Conservation (phyloP, 2,888 invertebrate species). For the Teleiodes luculella region DNA sequence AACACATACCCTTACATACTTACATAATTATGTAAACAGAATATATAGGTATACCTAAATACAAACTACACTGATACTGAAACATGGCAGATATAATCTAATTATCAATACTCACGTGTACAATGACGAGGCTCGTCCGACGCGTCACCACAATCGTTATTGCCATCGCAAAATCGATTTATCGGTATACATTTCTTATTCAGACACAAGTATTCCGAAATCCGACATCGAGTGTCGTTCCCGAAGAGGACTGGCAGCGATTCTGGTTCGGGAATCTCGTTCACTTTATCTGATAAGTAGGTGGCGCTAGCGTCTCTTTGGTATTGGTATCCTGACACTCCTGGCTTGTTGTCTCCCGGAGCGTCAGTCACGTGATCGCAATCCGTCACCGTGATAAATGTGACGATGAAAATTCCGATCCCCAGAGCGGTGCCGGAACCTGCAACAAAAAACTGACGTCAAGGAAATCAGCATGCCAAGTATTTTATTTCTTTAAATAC, state of each 20-base stretch:
- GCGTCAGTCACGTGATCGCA: conserved; percentile 54
- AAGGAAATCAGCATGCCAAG: not conserved
- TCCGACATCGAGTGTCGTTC: conserved; percentile 77
- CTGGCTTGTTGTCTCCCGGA: conserved; percentile 28
- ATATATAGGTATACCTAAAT: too few species aligned
- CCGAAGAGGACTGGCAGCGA: conserved; percentile 63
- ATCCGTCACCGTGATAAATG: conserved; percentile 48
- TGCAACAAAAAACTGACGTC: conserved; percentile 49
- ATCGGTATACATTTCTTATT: conserved; percentile 83
- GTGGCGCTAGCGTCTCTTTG: conserved; percentile 45
- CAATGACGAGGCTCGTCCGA: conserved; percentile 90
- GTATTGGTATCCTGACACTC: too few species aligned
- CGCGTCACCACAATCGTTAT: conserved; percentile 88
- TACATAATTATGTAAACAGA: too few species aligned
- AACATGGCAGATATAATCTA: too few species aligned
- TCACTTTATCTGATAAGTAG: conserved; percentile 24
- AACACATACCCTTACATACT: too few species aligned
- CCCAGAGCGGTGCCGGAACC: conserved; percentile 47
- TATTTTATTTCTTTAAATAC: not conserved
- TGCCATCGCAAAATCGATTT: conserved; percentile 87
- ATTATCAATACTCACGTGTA: conserved; percentile 85
- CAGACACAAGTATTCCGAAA: conserved; percentile 83
- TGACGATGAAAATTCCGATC: conserved; percentile 45
- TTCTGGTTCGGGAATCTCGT: conserved; percentile 60
- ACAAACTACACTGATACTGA: too few species aligned